phyloP scores from a whole-genome alignment of 1,140 invertebrate species.

The Galendromus occidentalis region DNA sequence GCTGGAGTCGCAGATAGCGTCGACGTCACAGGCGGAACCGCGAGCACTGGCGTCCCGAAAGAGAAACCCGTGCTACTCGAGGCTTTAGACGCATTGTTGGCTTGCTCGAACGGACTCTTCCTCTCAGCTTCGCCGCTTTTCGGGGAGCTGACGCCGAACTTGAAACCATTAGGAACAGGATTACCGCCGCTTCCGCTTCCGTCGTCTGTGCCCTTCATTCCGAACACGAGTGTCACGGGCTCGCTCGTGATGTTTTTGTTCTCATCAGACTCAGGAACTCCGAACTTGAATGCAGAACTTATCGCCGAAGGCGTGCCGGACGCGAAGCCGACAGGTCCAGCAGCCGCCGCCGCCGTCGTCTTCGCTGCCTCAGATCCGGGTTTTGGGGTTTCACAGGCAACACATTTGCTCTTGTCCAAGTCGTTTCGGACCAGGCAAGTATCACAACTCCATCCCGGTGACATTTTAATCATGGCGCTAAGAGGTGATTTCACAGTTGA shows the following conservation, averaged over 20 bases:
- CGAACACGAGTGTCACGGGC: background rate
- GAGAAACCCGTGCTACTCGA: no score
- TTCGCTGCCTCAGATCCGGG: background rate
- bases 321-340: no score
- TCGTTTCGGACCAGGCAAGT: background rate
- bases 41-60: no score
- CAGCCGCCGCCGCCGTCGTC: no score
- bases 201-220: background rate
- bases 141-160: background rate
- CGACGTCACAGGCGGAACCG: no score
- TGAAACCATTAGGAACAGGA: background rate
- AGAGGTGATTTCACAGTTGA: constrained; percentile 1
- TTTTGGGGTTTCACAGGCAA: background rate
- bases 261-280: background rate
- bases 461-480: background rate
- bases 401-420: background rate
- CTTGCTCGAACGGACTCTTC: background rate
- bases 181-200: background rate
- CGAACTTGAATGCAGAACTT: background rate
- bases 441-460: background rate
- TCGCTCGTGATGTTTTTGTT: background rate
- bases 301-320: background rate
- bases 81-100: background rate
- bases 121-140: background rate
- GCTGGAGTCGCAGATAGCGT: no score